A percentile compares a stretch with the other conserved stretches of the same genome.
phyloP scores from a whole-genome alignment of 23 tunicate species.

The Trididemnum clinides region DNA sequence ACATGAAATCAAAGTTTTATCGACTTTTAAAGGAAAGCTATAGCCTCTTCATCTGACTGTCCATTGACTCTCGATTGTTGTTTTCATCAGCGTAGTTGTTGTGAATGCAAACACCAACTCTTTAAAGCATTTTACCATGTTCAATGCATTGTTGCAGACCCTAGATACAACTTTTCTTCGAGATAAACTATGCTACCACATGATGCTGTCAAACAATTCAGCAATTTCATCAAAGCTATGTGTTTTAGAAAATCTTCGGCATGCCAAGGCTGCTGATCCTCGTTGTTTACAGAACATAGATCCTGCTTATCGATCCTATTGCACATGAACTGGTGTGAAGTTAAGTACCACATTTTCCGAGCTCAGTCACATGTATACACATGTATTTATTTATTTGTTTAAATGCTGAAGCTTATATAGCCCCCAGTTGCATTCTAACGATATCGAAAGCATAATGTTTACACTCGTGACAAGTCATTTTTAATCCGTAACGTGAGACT shows the following conservation, averaged over 20 bases:
- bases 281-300: too few species aligned
- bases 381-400: too few species aligned
- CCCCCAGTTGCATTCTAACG: too few species aligned
- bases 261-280: conserved; percentile 11
- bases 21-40: background rate
- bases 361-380: too few species aligned
- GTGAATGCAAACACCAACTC: background rate
- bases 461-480: conserved; percentile 7
- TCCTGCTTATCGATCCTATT: too few species aligned
- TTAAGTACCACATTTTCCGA: too few species aligned
- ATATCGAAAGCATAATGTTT: too few species aligned
- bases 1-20: background rate
- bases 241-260: conserved; percentile 3
- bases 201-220: background rate
- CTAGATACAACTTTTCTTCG: background rate
- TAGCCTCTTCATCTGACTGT: background rate
- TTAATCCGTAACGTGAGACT: background rate
- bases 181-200: background rate
- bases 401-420: too few species aligned
- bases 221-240: conserved; percentile 10
- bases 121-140: background rate
- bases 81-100: background rate
- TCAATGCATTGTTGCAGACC: background rate
- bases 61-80: background rate
- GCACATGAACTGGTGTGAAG: too few species aligned